A percentile compares a stretch with the other conserved stretches of the same genome.
Evolutionary conservation across 2,888 invertebrate genomes (phyloP).

Genomic region (Cyclophora albipunctata): DNA sequence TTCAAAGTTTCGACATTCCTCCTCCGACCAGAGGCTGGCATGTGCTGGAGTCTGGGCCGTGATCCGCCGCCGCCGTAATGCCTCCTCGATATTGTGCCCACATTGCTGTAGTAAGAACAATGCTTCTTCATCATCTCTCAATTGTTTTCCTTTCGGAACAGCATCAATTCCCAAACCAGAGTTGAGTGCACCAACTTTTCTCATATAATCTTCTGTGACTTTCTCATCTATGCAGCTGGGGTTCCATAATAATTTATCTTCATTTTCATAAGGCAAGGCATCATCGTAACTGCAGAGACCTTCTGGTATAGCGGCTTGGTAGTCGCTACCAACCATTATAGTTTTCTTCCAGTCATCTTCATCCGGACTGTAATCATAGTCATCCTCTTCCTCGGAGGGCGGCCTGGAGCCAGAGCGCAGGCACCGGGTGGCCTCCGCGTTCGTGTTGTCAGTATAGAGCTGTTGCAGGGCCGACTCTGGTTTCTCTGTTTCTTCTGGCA

Average conservation of each 20-base stretch:
- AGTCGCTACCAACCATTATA: constrained; percentile 96
- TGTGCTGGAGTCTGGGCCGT: constrained; percentile 82
- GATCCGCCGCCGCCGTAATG: constrained; percentile 85
- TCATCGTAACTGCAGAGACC: constrained; percentile 94
- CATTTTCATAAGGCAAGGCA: constrained; percentile 95
- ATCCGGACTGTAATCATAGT: constrained; percentile 87
- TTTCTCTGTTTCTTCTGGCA: constrained; percentile 57
- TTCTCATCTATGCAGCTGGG: constrained; percentile 83
- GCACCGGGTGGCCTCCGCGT: constrained; percentile 62
- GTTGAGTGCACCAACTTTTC: constrained; percentile 73
- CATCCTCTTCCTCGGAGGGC: constrained; percentile 88
- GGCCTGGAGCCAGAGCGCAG: constrained; percentile 80
- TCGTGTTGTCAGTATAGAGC: constrained; percentile 54
- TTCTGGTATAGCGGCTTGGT: constrained; percentile 95
- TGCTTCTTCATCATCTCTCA: constrained; percentile 92
- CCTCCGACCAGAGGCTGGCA: constrained; percentile 95
- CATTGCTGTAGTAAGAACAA: constrained; percentile 93
- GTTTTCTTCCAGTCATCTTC: constrained; percentile 95
- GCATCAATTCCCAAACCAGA: constrained; percentile 62
- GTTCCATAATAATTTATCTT: constrained; percentile 96
- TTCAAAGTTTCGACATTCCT: constrained; percentile 97
- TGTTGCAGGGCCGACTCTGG: constrained; percentile 68
- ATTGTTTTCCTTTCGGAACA: constrained; percentile 83
- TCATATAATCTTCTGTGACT: constrained; percentile 87
- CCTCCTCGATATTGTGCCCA: constrained; percentile 96